phyloP scores from a whole-genome alignment of 2,888 invertebrate genomes.

The Esperia sulphurella region DNA sequence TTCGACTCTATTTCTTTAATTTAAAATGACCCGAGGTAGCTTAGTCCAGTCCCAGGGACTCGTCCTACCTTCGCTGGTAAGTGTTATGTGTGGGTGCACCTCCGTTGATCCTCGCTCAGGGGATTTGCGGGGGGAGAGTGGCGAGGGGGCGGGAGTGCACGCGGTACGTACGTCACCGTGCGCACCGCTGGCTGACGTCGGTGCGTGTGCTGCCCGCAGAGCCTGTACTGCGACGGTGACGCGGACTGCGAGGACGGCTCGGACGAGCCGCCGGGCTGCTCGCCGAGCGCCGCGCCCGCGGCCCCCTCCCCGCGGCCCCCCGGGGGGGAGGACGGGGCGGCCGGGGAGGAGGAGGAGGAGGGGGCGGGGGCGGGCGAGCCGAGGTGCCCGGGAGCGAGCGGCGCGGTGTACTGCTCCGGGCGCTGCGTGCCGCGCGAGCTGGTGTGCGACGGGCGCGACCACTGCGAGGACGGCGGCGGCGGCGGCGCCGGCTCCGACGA shows the following conservation, averaged over 20 bases:
- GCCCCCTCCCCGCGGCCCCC: constrained; percentile 42
- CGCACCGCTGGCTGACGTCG: no score
- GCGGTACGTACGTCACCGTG: no score
- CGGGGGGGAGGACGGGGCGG: constrained; percentile 29
- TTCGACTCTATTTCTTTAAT: no score
- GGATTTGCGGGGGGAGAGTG: no score
- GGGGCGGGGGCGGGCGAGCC: constrained; percentile 35
- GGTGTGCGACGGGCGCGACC: constrained; percentile 85
- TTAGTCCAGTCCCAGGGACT: no score
- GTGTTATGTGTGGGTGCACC: no score
- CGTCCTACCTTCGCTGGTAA: no score
- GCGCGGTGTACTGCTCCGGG: constrained; percentile 81
- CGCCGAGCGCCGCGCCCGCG: constrained; percentile 15
- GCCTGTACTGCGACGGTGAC: constrained; percentile 83
- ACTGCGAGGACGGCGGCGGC: constrained; percentile 83
- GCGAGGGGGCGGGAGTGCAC: no score
- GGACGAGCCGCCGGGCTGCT: constrained; percentile 81
- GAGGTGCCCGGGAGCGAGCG: constrained; percentile 43
- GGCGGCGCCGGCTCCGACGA: constrained; percentile 80
- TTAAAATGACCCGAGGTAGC: no score
- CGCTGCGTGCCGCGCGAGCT: constrained; percentile 82
- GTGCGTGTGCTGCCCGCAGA: constrained; percentile 29
- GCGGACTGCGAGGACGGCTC: constrained; percentile 84
- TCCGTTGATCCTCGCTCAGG: no score
- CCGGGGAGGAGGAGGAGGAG: constrained; percentile 29